Evolutionary conservation across 2,113 vertebrate genomes (phyloP), one percentile per base, ranked within the genome.

Genomic region (Formicarius rufipectus): DNA sequence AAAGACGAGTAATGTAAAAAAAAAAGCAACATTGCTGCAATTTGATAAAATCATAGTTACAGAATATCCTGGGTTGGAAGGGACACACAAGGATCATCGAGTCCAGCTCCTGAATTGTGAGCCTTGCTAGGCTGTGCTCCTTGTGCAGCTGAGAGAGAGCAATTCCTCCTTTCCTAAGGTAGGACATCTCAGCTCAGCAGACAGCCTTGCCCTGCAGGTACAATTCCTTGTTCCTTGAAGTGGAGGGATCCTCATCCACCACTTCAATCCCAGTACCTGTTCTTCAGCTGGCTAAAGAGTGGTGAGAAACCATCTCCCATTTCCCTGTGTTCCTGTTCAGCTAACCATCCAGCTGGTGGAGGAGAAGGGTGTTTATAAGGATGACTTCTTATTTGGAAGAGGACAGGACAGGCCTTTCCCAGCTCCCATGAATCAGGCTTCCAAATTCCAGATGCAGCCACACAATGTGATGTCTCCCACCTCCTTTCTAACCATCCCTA

Each of bases 391-490:
- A 21, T 16, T n/a, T 64, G 79, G 39, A 79, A 68, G 12, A 55
- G 6, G 25, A 16, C 2, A 67, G 23, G 9, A 63, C 58, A 83
- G 58, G 25, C 5, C 3, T 53, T 67, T 80, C 28, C n/a, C 19
- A 69, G 24, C 27, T 53, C 68, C 8, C 2, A 2, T 19, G 28
- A 86, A 12, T 25, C 20, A 30, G 8, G 40, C 25, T 22, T 42
- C 39, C 64, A 56, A 59, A 94, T 22, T 81, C 44, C 3, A 0
- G 22, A 21, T 49, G n/a, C 40, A 92, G n/a, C n/a, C 13, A 10
- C 58, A 20, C 23, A 40, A 35, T 17, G 15, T 0, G 0, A 1
- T 5, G 7, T 33, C 25, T 50, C 35, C 28, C 0, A 0, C 37
- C 4, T 76, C 25, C 60, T 55, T 40, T 50, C 78, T 28, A 23